phyloP scores from a whole-genome alignment of 2,888 invertebrate genomes.

The Eristalis arbustorum region DNA sequence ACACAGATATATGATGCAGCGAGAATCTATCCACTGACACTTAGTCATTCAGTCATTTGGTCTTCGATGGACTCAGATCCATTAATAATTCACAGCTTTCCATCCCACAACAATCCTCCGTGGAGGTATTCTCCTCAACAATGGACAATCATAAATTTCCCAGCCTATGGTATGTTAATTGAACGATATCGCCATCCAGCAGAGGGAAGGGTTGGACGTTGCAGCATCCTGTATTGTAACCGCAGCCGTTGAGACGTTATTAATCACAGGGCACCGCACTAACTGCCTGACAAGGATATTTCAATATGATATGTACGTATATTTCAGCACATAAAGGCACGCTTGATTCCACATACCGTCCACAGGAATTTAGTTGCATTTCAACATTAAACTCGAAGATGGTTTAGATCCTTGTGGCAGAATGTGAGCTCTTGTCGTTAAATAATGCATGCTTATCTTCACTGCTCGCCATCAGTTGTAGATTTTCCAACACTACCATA shows the following conservation, averaged over 20 bases:
- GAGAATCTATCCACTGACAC: neutral
- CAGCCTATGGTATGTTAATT: conserved; percentile 46
- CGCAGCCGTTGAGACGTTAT: conserved; percentile 33
- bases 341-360: neutral
- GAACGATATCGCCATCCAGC: conserved; percentile 21
- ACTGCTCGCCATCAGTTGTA: neutral
- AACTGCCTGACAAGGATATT: neutral
- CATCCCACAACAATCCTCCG: neutral
- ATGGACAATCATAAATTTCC: conserved; percentile 59
- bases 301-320: neutral
- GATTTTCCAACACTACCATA: neutral
- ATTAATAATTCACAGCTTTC: neutral
- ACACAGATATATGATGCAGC: neutral
- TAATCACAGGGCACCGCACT: conserved; percentile 18
- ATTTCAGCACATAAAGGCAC: neutral
- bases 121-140: conserved; percentile 2
- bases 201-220: neutral
- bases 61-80: neutral
- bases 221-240: conserved; percentile 17
- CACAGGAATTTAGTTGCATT: neutral
- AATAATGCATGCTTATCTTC: conserved; percentile 34
- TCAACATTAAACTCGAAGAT: neutral
- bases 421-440: neutral
- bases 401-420: neutral
- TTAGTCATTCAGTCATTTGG: neutral